Percentiles rank a stretch among this genome's conserved stretches.
Evolutionary conservation across 2,888 invertebrate species (phyloP).

Genomic region (Coecobrya sp.): DNA sequence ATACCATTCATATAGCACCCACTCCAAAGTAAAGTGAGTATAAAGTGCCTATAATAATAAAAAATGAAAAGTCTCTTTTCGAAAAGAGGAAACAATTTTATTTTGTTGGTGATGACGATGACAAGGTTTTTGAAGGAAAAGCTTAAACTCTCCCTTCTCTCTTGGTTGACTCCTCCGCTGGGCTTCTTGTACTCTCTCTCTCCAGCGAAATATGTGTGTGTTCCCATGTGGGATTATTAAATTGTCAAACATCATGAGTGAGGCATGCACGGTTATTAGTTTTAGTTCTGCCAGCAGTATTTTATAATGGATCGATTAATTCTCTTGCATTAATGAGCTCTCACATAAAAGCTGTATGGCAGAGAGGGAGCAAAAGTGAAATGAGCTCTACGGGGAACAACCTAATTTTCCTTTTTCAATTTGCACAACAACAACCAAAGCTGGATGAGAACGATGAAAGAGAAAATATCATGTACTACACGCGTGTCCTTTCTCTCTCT

Average conservation of each 20-base stretch:
- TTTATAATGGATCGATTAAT: slow-evolving; percentile 59
- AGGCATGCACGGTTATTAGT: slow-evolving; percentile 40
- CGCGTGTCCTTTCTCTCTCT: neutral
- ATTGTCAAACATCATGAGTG: slow-evolving; percentile 39
- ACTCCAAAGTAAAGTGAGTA: neutral
- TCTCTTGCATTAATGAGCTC: slow-evolving; percentile 62
- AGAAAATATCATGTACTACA: neutral
- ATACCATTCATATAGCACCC: too few relatives aligned
- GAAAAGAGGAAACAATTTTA: slow-evolving; percentile 40
- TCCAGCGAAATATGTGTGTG: neutral
- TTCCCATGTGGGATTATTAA: slow-evolving; percentile 54
- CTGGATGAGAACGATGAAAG: neutral
- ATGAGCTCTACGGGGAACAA: slow-evolving; percentile 13
- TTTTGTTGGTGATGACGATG: neutral
- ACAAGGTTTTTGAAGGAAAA: neutral
- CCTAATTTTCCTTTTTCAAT: slow-evolving; percentile 63
- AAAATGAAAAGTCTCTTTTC: slow-evolving; percentile 26
- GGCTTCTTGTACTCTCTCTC: neutral
- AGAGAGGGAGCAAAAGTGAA: neutral
- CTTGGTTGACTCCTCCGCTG: neutral
- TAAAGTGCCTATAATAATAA: slow-evolving; percentile 25
- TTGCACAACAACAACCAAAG: slow-evolving; percentile 42
- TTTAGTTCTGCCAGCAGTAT: slow-evolving; percentile 2
- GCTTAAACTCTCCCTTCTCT: neutral
- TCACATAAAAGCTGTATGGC: neutral